These are phyloP conservation scores for Gymnothorax javanicus DNA, from an alignment of 2,797 vertebrate genomes.

Conservation along the genomic window DNA sequence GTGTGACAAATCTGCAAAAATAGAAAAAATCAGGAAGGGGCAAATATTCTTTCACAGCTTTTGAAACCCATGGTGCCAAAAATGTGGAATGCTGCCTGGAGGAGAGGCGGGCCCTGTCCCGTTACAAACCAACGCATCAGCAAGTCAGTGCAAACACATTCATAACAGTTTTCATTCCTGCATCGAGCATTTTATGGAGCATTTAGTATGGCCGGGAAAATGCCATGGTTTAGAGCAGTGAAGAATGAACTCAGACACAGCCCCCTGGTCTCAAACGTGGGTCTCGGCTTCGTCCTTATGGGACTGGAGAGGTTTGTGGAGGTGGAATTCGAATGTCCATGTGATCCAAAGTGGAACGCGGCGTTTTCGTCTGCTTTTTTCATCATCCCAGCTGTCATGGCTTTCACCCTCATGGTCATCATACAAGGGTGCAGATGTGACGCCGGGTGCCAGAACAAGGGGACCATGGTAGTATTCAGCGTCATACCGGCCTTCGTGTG, in stretches of 20 bases:
- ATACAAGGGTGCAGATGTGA: slow-evolving; percentile 74
- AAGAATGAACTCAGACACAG: slow-evolving; percentile 79
- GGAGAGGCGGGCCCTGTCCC: too few relatives aligned
- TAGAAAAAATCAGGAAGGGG: too few relatives aligned
- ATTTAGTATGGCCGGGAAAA: slow-evolving; percentile 77
- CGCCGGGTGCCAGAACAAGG: slow-evolving; percentile 61
- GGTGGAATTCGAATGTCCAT: slow-evolving; percentile 78
- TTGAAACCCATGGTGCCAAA: too few relatives aligned
- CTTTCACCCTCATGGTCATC: slow-evolving; percentile 75
- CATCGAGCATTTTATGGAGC: slow-evolving; percentile 60
- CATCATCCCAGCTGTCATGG: slow-evolving; percentile 76
- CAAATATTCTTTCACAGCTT: too few relatives aligned
- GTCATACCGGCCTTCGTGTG: slow-evolving; percentile 72
- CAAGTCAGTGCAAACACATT: slow-evolving; percentile 38
- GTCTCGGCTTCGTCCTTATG: slow-evolving; percentile 76
- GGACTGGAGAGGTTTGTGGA: slow-evolving; percentile 77
- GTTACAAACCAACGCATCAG: too few relatives aligned
- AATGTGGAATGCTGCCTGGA: too few relatives aligned
- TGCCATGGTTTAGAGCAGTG: slow-evolving; percentile 77
- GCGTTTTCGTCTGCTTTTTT: slow-evolving; percentile 75
- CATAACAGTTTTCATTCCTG: slow-evolving; percentile 62
- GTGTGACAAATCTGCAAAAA: too few relatives aligned
- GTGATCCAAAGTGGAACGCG: slow-evolving; percentile 72
- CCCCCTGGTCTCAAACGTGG: slow-evolving; percentile 76
- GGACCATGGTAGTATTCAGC: slow-evolving; percentile 63